Evolutionary conservation across 2,113 vertebrate species (phyloP), one percentile per base, ranked within the genome.

Genomic region (Tychaedon coryphoeus): DNA sequence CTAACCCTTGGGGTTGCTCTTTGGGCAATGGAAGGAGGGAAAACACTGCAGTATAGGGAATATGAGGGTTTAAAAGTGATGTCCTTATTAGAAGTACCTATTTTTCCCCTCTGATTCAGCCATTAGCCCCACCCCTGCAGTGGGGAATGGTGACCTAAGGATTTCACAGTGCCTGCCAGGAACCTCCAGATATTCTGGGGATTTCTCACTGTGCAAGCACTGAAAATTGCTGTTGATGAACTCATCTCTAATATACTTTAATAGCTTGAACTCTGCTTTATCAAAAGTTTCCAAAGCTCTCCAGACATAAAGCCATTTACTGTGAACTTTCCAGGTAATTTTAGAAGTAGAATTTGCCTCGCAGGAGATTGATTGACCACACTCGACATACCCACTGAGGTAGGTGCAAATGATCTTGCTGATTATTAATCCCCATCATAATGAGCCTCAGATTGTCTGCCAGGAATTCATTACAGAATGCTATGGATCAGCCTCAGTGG

Each of bases 221-320:
- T 42, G 58, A 58, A 73, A 88, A 82, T 69, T 47, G 14, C 64
- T 90, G 2, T 42, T 79, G 67, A 53, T 83, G 20, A 92, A 80
- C 65, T 93, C 16, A 18, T 73, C 38, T 53, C 76, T 93, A 74
- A 93, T 56, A 48, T 4, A 23, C 31, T 90, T 76, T 42, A 88
- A 70, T 50, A 54, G 42, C 79, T 62, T 80, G 54, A 88, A 80
- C 64, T 73, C 51, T 50, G 38, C 73, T 96, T 94, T 77, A 94
- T 94, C 75, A 78, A 67, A 96, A 96, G 85, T 94, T 96, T 89
- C 74, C 36, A 81, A 69, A 95, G 70, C 61, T 89, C 92, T 86
- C 79, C 82, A 88, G 91, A 78, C 88, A 66, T 54, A 86, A 93
- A 90, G 45, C 34, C 86, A 93, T 90, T 94, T 93, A 86, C 38